These are phyloP conservation scores for Gambelia wislizenii DNA, from an alignment of 2,797 vertebrate species.

Conservation along the genomic window DNA sequence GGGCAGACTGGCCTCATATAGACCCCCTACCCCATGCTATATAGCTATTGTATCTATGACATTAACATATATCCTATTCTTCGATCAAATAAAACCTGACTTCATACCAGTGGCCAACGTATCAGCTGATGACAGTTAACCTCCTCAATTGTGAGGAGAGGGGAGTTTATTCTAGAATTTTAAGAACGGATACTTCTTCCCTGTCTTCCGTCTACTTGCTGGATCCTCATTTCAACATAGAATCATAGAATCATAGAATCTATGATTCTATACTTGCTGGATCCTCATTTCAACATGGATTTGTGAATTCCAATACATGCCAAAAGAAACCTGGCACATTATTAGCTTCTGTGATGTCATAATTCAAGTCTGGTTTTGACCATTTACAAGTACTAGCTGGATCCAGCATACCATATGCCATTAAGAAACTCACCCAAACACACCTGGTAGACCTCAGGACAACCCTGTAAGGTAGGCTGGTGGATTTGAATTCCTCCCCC, in stretches of 20 bases:
- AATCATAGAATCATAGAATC: too few relatives aligned
- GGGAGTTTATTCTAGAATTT: neutral
- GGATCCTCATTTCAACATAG: too few relatives aligned
- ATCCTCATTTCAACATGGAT: neutral
- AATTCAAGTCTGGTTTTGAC: neutral
- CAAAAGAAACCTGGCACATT: neutral
- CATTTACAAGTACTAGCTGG: slow-evolving; percentile 7
- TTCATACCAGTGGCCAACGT: neutral
- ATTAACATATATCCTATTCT: neutral
- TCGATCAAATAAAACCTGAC: neutral
- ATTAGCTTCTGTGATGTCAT: neutral
- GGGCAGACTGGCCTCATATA: neutral
- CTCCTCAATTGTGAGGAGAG: too few relatives aligned
- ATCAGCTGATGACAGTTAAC: neutral
- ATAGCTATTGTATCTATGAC: neutral
- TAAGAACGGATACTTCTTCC: neutral
- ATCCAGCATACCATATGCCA: too few relatives aligned
- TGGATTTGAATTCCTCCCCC: too few relatives aligned
- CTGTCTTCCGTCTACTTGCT: neutral
- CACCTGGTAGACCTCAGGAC: too few relatives aligned
- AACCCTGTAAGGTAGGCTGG: too few relatives aligned
- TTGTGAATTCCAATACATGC: neutral
- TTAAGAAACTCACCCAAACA: too few relatives aligned
- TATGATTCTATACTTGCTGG: neutral
- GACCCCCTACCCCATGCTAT: neutral